A percentile compares a stretch with the other conserved stretches of the same genome.
Conservation (phyloP, 2,888 invertebrate genomes). For the Amaurobius ferox region DNA sequence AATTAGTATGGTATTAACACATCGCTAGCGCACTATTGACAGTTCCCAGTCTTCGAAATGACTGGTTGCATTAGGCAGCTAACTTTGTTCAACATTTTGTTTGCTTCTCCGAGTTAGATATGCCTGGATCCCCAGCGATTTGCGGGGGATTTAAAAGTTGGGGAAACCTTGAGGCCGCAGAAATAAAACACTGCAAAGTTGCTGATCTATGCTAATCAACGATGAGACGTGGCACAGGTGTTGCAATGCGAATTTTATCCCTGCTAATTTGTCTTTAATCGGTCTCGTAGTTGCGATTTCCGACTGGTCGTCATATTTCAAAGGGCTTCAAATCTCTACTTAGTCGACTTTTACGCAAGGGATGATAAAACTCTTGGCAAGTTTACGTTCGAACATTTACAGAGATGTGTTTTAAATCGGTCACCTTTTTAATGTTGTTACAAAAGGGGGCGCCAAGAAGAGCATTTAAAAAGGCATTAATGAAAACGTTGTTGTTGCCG, state of each 20-base stretch:
- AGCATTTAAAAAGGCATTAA: conserved; percentile 68
- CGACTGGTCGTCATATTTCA: conserved; percentile 68
- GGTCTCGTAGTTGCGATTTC: conserved; percentile 44
- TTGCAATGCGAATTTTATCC: conserved; percentile 67
- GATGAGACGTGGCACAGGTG: conserved; percentile 67
- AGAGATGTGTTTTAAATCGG: conserved; percentile 59
- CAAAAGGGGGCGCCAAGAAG: conserved; percentile 40
- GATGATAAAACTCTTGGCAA: conserved; percentile 47
- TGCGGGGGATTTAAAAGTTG: conserved; percentile 67
- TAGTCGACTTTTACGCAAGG: conserved; percentile 44
- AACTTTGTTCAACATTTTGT: conserved; percentile 69
- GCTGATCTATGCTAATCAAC: conserved; percentile 71
- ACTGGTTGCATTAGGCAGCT: conserved; percentile 62
- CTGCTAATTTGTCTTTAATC: conserved; percentile 72
- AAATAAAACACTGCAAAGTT: conserved; percentile 69
- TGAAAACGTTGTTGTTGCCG: conserved; percentile 11
- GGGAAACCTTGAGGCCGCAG: conserved; percentile 19
- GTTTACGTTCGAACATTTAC: conserved; percentile 35
- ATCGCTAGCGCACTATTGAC: conserved; percentile 60
- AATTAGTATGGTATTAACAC: conserved; percentile 72
- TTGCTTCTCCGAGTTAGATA: conserved; percentile 34
- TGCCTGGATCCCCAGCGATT: conserved; percentile 35
- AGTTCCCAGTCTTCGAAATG: conserved; percentile 55
- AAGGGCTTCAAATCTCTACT: conserved; percentile 45
- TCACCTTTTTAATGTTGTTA: conserved; percentile 65